Percentiles rank a stretch among this genome's conserved stretches.
These are phyloP conservation scores for Beroe ovata DNA, from an alignment of 37 sponge, comb jelly and placozoan genomes.

Conservation along the genomic window DNA sequence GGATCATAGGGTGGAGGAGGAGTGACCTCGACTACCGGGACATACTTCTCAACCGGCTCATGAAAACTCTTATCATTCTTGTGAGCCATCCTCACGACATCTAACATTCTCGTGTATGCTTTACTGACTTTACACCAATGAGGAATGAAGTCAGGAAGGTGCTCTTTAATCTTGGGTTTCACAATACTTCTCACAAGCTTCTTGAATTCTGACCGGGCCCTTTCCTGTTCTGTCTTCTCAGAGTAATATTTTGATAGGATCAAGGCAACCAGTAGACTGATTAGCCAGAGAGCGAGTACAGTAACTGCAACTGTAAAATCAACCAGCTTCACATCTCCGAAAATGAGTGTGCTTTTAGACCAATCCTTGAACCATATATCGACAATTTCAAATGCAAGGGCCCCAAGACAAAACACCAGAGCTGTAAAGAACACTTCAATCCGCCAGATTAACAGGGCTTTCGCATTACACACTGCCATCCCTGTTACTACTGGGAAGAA, in stretches of 20 bases:
- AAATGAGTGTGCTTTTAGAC: not conserved
- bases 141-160: constrained; percentile 10
- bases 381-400: constrained; percentile 8
- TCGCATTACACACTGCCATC: constrained; percentile 14
- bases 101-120: not conserved
- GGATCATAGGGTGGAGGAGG: constrained; percentile 33
- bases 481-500: constrained; percentile 24
- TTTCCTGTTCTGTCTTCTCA: not conserved
- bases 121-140: constrained; percentile 7
- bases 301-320: not conserved
- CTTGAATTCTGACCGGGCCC: constrained; percentile 13
- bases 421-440: constrained; percentile 16
- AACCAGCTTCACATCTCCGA: not conserved
- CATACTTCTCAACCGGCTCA: not conserved
- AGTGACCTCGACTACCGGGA: not conserved
- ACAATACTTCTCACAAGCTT: not conserved
- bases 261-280: not conserved
- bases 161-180: not conserved
- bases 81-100: constrained; percentile 13
- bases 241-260: not conserved
- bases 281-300: not conserved
- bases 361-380: not conserved
- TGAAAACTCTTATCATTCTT: constrained; percentile 33
- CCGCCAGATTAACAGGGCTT: constrained; percentile 21
- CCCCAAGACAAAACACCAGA: not conserved